Base-by-base conservation (phyloP, 2,113 vertebrate species). In the Eleginops maclovinus region DNA sequence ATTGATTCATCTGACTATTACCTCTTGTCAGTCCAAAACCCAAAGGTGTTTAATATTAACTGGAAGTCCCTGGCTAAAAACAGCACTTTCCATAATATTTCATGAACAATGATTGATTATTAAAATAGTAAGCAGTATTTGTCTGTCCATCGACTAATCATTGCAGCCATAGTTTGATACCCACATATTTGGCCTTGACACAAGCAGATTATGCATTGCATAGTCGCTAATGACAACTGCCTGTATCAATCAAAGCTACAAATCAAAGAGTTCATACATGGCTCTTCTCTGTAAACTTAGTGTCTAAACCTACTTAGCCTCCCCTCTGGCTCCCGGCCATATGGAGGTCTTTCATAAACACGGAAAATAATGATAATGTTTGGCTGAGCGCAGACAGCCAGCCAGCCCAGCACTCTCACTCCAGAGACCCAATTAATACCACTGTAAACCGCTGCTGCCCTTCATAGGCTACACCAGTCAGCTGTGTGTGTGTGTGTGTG, bases 351-450 rank as follows among this genome's bases (percentile, higher is more conserved):
- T 78, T 79, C 36, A 77, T 75, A 82, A 85, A 87, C 82, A 84
- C 58, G 54, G 70, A 72, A 81, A 80, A 80, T 77, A 81, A 85
- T 81, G 62, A 86, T 90, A 72, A 88, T 90, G 83, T 91, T 90
- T 82, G 85, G 83, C 76, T 83, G 72, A 84, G 68, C 2, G 40
- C 83, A 85, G 83, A 85, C 80, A 87, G 85, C 40, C 78, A 89
- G 81, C 71, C 90, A 84, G 83, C 82, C 67, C 72, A 36, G 66
- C 19, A 36, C 67, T 77, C 83, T 86, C 65, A 88, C 88, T 88
- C 90, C 74, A 81, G 91, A 90, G 91, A 92, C 89, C 90, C 80
- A 92, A 92, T 93, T 92, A 92, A 91, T 82, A 85, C 71, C 79
- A 83, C 31, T 90, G 87, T 86, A 89, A 90, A 89, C 88, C 76